Percentiles rank a stretch among this genome's conserved stretches.
Evolutionary conservation across 2,888 invertebrate species (phyloP).

Genomic region (Nemurella pictetii): DNA sequence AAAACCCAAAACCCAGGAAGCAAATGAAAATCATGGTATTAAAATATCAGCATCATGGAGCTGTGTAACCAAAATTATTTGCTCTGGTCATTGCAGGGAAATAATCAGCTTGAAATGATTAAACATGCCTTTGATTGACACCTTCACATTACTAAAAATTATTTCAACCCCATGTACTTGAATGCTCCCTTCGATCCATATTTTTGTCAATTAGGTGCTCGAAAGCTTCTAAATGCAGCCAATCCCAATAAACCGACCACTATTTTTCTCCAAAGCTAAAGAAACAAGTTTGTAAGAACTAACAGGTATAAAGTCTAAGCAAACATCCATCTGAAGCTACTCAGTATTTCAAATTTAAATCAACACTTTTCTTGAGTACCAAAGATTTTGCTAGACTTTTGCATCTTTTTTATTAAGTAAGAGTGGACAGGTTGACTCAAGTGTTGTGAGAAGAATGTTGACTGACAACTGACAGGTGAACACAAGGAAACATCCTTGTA

Average conservation of each 20-base stretch:
- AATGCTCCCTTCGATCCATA: too few relatives aligned
- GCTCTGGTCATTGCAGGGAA: background rate
- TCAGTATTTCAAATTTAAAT: background rate
- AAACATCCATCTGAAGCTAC: background rate
- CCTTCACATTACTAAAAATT: too few relatives aligned
- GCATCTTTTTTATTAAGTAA: background rate
- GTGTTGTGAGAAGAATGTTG: background rate
- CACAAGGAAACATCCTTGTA: background rate
- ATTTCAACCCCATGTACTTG: too few relatives aligned
- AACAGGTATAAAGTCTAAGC: background rate
- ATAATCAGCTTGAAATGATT: too few relatives aligned
- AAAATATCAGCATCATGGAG: too few relatives aligned
- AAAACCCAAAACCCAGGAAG: background rate
- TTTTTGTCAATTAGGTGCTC: too few relatives aligned
- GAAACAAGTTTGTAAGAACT: background rate
- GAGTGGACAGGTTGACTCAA: background rate
- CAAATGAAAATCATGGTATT: background rate
- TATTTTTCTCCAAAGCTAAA: too few relatives aligned
- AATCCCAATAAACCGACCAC: too few relatives aligned
- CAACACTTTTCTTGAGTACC: background rate
- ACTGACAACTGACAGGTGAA: background rate
- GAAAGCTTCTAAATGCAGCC: too few relatives aligned
- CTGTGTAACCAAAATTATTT: background rate
- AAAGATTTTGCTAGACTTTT: background rate
- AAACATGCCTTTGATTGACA: too few relatives aligned